These are phyloP conservation scores for Orycteropus afer DNA, from an alignment of 2,113 vertebrate species.

Conservation along the genomic window DNA sequence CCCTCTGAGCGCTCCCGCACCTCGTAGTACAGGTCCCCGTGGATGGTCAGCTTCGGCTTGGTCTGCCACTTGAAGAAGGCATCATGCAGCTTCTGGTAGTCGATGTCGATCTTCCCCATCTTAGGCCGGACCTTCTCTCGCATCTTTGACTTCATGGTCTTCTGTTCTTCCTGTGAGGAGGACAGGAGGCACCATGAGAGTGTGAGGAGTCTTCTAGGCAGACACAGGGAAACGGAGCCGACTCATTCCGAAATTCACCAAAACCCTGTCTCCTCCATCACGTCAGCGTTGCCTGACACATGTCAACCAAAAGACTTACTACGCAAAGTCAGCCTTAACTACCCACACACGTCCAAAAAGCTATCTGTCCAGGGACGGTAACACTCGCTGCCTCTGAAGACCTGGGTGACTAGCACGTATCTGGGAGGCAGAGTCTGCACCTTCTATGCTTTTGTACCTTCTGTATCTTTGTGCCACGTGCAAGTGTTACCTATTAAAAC, in stretches of 20 bases:
- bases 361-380: neutral
- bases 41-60: slow-evolving; percentile 96
- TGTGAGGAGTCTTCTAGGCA: neutral
- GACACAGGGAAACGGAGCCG: neutral
- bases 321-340: neutral
- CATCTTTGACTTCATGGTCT: slow-evolving; percentile 98
- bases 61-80: slow-evolving; percentile 99
- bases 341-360: neutral
- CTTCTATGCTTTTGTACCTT: neutral
- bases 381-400: neutral
- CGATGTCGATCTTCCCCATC: slow-evolving; percentile 98
- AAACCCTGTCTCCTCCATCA: neutral
- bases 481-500: neutral
- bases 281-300: neutral
- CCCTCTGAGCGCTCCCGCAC: slow-evolving; percentile 70
- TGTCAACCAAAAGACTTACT: neutral
- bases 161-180: slow-evolving; percentile 92
- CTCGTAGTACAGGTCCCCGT: slow-evolving; percentile 97
- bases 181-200: too few relatives aligned
- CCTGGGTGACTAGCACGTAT: neutral
- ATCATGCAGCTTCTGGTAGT: slow-evolving; percentile 97
- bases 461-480: neutral
- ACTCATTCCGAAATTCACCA: neutral
- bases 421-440: neutral
- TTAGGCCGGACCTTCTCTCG: slow-evolving; percentile 97